Evolutionary conservation across 2,888 invertebrate genomes (phyloP), one percentile per base, ranked within the genome.

Genomic region (Chydorus sphaericus): DNA sequence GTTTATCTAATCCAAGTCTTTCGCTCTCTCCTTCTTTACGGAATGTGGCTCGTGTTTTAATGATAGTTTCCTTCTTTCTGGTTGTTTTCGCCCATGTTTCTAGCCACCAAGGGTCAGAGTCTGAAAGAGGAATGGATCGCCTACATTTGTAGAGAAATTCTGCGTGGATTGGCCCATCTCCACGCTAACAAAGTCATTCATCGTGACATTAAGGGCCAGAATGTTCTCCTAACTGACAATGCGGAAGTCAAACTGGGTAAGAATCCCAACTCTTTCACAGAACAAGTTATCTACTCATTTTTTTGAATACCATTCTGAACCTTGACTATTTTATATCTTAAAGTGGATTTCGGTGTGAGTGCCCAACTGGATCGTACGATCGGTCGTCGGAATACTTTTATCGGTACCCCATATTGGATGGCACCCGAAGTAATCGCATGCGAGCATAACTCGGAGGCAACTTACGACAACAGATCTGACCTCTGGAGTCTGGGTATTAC

Each of bases 51-150:
- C 31, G 20, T 49, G 11, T 56, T 56, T 51, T 16, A 7, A 36
- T n/a, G 16, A 7, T 16, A 36, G 4, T 36, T 36, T 36, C n/a
- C 16, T 36, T 36, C 28, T 23, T 7, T 23, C 26, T 44, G 23
- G 10, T 44, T n/a, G n/a, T n/a, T n/a, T n/a, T n/a, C n/a, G n/a
- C n/a, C n/a, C n/a, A n/a, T n/a, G n/a, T n/a, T n/a, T n/a, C n/a
- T 65, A 73, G 74, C 94, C 61, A 97, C 96, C 61, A 97, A 98
- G 75, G 96, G 96, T 55, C 93, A 92, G 70, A 89, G 89, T 62
- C 77, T 98, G 64, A 97, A 96, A 73, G 98, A 98, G 74, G 98
- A 99, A 75, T 99, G 98, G 97, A 99, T 99, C 70, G 96, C 98
- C 57, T 98, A 98, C 71, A 93, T 98, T 65, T 96, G 94, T 70